Evolutionary conservation across 2,888 invertebrate species (phyloP), one percentile per base, ranked within the genome.

Genomic region (Ceriagrion tenellum): DNA sequence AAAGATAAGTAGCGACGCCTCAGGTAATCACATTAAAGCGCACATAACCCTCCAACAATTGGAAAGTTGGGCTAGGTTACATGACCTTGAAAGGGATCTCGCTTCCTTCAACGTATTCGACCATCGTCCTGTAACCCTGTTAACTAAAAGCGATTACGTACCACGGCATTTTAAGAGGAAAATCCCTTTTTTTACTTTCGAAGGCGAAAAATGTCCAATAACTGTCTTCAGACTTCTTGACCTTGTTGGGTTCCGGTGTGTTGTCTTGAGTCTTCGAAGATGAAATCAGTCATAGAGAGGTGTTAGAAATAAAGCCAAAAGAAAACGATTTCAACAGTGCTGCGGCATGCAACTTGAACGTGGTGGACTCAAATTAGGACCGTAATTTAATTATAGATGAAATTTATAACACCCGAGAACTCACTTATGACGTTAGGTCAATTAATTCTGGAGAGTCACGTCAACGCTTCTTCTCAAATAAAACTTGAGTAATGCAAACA

Each of bases 91-190:
- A 81, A 81, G 35, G 81, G 81, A 81, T 81, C 30, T 81, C 16
- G 18, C 81, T 81, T 81, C 81, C 81, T 35, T 35, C 13, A 35
- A 35, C 18, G 81, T 81, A 81, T 30, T 35, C 81, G 81, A 81
- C 81, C 81, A 81, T 81, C 81, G 81, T 26, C 81, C 81, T 26
- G 35, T 81, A 81, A 81, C 81, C 81, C 81, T 81, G 35, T 81
- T 81, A 81, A 35, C 35, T 81, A 81, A 81, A 81, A 23, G 35
- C 30, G 81, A 81, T 81, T 81, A 81, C 81, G 81, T 30, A 16
- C 81, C 81, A 16, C 30, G 81, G 81, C 16, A 81, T 81, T 81
- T 81, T 81, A 81, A 81, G 81, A 81, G 81, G 81, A 35, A 81
- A 81, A 81, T 81, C 81, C 81, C 18, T 81, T 35, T 35, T 35